Evolutionary conservation across 2,888 invertebrate genomes (phyloP).

Genomic region (Epistrophe eligans): DNA sequence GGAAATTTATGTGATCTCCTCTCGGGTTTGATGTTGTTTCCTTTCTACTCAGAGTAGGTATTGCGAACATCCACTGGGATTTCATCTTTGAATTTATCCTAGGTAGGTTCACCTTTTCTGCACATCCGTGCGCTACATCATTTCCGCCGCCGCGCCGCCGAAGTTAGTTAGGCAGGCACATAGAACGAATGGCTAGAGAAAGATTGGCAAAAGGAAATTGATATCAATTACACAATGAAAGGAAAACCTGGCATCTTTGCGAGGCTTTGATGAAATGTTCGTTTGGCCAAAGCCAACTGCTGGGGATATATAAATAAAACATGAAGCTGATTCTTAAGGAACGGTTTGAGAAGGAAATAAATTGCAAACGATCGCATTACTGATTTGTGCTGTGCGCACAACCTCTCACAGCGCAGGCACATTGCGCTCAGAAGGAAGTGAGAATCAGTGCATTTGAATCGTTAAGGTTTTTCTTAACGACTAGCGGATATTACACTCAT

Average conservation of each 20-base stretch:
- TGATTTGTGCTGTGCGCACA: slow-evolving; percentile 62
- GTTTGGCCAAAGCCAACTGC: slow-evolving; percentile 41
- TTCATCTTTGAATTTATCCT: slow-evolving; percentile 65
- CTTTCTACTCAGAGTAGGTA: slow-evolving; percentile 57
- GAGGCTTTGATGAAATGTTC: slow-evolving; percentile 73
- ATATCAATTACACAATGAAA: slow-evolving; percentile 76
- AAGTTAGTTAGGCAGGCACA: slow-evolving; percentile 21
- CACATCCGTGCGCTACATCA: slow-evolving; percentile 36
- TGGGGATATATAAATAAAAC: slow-evolving; percentile 65
- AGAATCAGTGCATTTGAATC: slow-evolving; percentile 72
- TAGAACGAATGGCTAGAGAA: slow-evolving; percentile 52
- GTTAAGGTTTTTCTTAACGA: slow-evolving; percentile 67
- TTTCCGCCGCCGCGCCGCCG: slow-evolving; percentile 31
- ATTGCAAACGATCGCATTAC: slow-evolving; percentile 75
- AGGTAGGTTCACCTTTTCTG: slow-evolving; percentile 57
- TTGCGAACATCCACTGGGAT: slow-evolving; percentile 57
- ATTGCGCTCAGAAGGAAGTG: slow-evolving; percentile 59
- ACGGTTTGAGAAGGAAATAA: slow-evolving; percentile 71
- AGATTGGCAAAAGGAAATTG: slow-evolving; percentile 75
- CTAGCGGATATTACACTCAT: slow-evolving; percentile 73
- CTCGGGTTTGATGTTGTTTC: slow-evolving; percentile 72
- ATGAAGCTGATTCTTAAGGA: slow-evolving; percentile 67
- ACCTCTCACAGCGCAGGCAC: slow-evolving; percentile 15
- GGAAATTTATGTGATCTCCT: slow-evolving; percentile 75
- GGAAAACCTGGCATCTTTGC: slow-evolving; percentile 70